Evolutionary conservation across 2,113 vertebrate species (phyloP).

Genomic region (Acrocephalus kingi): DNA sequence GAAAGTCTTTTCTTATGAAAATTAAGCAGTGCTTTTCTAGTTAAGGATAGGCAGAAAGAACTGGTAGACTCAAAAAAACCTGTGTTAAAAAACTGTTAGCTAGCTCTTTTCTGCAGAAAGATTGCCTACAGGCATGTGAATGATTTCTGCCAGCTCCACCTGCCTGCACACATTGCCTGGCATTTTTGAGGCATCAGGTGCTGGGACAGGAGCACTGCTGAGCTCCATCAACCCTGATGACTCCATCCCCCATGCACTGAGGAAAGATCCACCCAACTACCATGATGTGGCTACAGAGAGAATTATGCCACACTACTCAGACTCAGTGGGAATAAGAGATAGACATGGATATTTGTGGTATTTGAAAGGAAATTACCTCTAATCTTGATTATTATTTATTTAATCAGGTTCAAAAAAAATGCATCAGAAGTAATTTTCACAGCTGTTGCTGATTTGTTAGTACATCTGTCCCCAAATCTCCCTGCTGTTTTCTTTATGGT

Average conservation of each 20-base stretch:
- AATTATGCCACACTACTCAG: not conserved
- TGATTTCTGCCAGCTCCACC: not conserved
- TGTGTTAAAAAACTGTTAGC: not conserved
- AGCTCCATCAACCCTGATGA: accelerated
- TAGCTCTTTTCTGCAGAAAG: not conserved
- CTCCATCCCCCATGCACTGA: not conserved
- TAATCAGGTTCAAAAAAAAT: constrained; percentile 1
- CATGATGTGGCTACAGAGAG: not conserved
- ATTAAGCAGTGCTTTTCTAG: not conserved
- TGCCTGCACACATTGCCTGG: not conserved
- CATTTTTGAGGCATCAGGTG: not conserved
- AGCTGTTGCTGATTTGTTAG: constrained; percentile 54
- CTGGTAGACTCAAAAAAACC: not conserved
- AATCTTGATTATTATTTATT: constrained; percentile 4
- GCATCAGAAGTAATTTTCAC: constrained; percentile 47
- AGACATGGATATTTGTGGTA: not conserved
- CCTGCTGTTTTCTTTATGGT: constrained; percentile 47
- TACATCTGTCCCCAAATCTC: not conserved
- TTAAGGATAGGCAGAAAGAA: not conserved
- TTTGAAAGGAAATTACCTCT: not conserved
- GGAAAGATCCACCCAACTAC: not conserved
- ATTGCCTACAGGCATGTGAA: not conserved
- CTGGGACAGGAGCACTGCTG: not conserved
- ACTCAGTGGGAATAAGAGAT: not conserved
- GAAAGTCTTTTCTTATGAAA: not conserved